phyloP scores from a whole-genome alignment of 2,797 vertebrate species.

The Somateria mollissima region DNA sequence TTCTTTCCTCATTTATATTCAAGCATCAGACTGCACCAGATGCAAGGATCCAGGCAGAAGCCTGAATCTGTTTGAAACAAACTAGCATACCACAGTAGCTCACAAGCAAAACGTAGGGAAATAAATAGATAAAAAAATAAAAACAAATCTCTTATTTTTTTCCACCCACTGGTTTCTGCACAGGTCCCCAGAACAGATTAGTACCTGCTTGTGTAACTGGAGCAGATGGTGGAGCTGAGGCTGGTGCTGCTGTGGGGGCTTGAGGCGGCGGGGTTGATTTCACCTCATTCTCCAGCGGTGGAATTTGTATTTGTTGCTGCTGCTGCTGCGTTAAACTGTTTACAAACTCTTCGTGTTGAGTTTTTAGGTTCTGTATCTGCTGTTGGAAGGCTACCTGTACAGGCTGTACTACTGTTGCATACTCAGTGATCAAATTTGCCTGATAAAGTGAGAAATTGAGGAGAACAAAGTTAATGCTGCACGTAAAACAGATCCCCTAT shows the following conservation, averaged over 20 bases:
- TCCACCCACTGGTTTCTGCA: background rate
- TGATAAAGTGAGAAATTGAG: slow-evolving; percentile 42
- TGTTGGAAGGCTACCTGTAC: slow-evolving; percentile 96
- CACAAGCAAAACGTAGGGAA: too few species aligned
- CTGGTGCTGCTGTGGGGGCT: slow-evolving; percentile 64
- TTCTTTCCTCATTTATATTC: background rate
- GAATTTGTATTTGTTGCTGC: slow-evolving; percentile 81
- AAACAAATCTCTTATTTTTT: fast-evolving
- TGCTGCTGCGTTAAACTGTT: slow-evolving; percentile 86
- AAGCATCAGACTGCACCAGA: background rate
- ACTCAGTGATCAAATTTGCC: slow-evolving; percentile 94
- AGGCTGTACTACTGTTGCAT: slow-evolving; percentile 90
- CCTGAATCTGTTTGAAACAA: background rate
- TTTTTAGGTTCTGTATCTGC: slow-evolving; percentile 93
- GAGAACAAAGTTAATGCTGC: background rate
- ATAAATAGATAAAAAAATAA: background rate
- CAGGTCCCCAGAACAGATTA: background rate
- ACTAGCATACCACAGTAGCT: background rate
- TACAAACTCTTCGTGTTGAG: slow-evolving; percentile 94
- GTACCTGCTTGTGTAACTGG: slow-evolving; percentile 76
- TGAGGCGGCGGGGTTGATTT: slow-evolving; percentile 73
- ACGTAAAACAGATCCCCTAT: fast-evolving
- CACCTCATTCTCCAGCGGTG: slow-evolving; percentile 76
- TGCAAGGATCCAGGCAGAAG: background rate
- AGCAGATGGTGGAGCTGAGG: slow-evolving; percentile 61